These are phyloP conservation scores for Grammomys dolichurus DNA, from an alignment of 2,113 vertebrate species.

Conservation along the genomic window DNA sequence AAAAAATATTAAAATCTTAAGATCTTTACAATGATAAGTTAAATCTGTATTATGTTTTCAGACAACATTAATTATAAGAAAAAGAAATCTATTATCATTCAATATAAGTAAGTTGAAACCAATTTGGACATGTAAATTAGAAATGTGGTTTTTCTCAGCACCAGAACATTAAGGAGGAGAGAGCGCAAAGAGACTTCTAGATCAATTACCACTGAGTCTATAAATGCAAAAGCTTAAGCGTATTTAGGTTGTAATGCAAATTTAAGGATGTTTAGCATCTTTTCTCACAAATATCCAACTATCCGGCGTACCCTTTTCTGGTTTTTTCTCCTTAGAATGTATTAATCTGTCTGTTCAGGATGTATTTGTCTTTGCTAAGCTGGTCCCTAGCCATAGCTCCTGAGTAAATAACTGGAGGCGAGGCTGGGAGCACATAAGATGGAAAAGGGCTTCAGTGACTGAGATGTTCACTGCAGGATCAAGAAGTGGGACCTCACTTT, in stretches of 20 bases:
- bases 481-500: constrained; percentile 67
- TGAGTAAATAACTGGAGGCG: constrained; percentile 4
- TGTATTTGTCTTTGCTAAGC: neutral
- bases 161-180: constrained; percentile 80
- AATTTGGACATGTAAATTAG: constrained; percentile 93
- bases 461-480: constrained; percentile 55
- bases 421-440: constrained; percentile 28
- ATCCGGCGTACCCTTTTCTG: neutral
- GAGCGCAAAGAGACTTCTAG: constrained; percentile 75
- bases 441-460: constrained; percentile 61
- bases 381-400: neutral
- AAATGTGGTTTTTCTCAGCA: constrained; percentile 83
- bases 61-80: constrained; percentile 92
- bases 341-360: neutral
- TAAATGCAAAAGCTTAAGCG: constrained; percentile 70
- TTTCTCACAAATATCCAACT: constrained; percentile 64
- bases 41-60: constrained; percentile 89
- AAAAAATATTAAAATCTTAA: constrained; percentile 91
- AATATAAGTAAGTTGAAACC: constrained; percentile 91
- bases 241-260: constrained; percentile 75
- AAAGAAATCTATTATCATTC: constrained; percentile 91
- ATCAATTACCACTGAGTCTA: constrained; percentile 84
- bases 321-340: constrained; percentile 44
- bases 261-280: constrained; percentile 72
- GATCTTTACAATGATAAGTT: constrained; percentile 92